Percentiles rank a stretch among this genome's conserved stretches.
These are phyloP conservation scores for Rhipidura dahli DNA, from an alignment of 2,113 vertebrate genomes.

Conservation along the genomic window DNA sequence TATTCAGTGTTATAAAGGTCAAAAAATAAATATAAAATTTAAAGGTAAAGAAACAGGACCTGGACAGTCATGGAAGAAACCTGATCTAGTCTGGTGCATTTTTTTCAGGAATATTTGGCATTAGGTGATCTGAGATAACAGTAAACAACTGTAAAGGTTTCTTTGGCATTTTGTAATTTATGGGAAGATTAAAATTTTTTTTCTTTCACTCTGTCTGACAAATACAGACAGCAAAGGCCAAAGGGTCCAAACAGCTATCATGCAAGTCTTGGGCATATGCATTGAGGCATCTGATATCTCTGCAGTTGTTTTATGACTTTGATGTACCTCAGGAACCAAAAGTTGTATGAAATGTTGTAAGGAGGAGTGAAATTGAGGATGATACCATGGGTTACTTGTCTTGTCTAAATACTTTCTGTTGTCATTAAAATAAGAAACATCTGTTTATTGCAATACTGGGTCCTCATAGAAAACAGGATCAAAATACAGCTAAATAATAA, in stretches of 20 bases:
- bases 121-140: not conserved
- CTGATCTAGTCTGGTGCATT: not conserved
- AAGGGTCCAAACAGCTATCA: not conserved
- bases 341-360: not conserved
- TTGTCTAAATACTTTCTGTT: not conserved
- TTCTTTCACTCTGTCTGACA: not conserved
- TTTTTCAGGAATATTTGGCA: not conserved
- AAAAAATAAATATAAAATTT: not conserved
- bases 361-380: not conserved
- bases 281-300: not conserved
- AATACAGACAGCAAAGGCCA: not conserved
- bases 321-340: not conserved
- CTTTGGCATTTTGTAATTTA: not conserved
- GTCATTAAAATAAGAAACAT: not conserved
- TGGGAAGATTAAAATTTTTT: not conserved
- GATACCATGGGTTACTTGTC: not conserved
- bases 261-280: not conserved
- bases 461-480: not conserved
- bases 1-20: not conserved
- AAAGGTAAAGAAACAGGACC: not conserved
- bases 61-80: not conserved
- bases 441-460: not conserved
- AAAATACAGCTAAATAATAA: not conserved
- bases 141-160: not conserved
- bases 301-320: not conserved